Evolutionary conservation across 1,140 invertebrate genomes (phyloP).

Genomic region (Whitmania pigra): DNA sequence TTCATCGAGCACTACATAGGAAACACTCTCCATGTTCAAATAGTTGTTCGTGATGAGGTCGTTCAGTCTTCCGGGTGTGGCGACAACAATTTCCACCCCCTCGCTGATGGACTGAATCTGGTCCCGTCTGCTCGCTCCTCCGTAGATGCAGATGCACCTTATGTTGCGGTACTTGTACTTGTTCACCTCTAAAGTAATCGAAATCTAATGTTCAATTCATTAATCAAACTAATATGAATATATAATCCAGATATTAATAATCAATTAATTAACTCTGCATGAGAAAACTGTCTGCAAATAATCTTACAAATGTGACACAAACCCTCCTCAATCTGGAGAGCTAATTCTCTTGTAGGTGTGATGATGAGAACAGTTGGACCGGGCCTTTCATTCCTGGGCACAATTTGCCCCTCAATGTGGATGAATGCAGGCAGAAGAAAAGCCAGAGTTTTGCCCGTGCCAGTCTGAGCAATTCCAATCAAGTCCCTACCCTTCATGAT

Average conservation of each 20-base stretch:
- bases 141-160: conserved; percentile 74
- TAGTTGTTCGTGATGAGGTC: conserved; percentile 62
- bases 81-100: conserved; percentile 81
- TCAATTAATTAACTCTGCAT: too few species aligned
- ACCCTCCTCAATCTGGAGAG: conserved; percentile 72
- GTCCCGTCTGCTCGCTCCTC: conserved; percentile 62
- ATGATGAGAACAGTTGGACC: conserved; percentile 74
- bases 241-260: not conserved
- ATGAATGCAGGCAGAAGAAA: conserved; percentile 79
- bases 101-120: conserved; percentile 54
- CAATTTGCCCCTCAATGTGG: conserved; percentile 67
- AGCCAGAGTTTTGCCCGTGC: conserved; percentile 76
- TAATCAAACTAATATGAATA: not conserved
- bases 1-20: conserved; percentile 62
- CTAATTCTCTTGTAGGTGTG: conserved; percentile 78
- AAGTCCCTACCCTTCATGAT: conserved; percentile 69
- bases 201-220: too few species aligned
- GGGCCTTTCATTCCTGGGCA: conserved; percentile 52
- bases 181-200: conserved; percentile 51
- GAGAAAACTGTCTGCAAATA: conserved; percentile 45
- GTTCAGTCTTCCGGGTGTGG: conserved; percentile 77
- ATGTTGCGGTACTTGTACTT: conserved; percentile 74
- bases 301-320: conserved; percentile 75
- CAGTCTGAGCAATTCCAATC: conserved; percentile 71
- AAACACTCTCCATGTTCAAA: conserved; percentile 38